Evolutionary conservation across 1,140 invertebrate genomes (phyloP).

Genomic region (Neodiprion pinetum): DNA sequence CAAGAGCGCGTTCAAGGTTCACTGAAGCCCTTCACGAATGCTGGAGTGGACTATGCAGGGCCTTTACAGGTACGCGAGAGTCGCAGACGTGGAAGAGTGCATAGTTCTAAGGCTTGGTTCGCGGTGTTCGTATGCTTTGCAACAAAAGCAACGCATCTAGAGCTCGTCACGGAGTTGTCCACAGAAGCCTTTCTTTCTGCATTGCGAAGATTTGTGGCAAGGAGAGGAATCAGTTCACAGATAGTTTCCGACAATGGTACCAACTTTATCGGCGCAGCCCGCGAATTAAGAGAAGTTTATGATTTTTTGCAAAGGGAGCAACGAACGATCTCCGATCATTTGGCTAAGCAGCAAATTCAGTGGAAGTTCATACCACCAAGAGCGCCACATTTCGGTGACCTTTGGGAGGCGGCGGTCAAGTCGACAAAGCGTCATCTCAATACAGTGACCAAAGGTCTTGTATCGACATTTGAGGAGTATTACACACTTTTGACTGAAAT

Average conservation of each 20-base stretch:
- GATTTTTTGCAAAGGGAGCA: background rate
- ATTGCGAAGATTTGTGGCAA: background rate
- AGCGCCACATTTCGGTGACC: constrained; percentile 11
- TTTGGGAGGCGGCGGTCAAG: constrained; percentile 13
- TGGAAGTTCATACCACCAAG: constrained; percentile 15
- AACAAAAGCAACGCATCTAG: background rate
- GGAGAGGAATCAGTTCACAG: background rate
- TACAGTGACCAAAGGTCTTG: constrained; percentile 21
- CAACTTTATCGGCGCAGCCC: constrained; percentile 8
- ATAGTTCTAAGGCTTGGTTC: background rate
- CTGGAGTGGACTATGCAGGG: constrained; percentile 41
- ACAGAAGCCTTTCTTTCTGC: constrained; percentile 11
- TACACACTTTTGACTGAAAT: background rate
- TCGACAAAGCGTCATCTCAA: constrained; percentile 30
- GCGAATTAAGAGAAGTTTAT: background rate
- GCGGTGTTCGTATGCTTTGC: constrained; percentile 12
- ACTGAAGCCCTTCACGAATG: constrained; percentile 34
- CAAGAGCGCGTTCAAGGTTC: constrained; percentile 19
- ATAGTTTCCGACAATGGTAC: constrained; percentile 9
- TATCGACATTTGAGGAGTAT: constrained; percentile 3
- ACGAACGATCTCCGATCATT: background rate
- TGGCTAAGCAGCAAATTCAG: background rate
- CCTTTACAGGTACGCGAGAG: constrained; percentile 40
- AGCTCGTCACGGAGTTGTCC: background rate
- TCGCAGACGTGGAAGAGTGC: constrained; percentile 24